Conservation (phyloP, 2,797 vertebrate species). For the Pampus argenteus region DNA sequence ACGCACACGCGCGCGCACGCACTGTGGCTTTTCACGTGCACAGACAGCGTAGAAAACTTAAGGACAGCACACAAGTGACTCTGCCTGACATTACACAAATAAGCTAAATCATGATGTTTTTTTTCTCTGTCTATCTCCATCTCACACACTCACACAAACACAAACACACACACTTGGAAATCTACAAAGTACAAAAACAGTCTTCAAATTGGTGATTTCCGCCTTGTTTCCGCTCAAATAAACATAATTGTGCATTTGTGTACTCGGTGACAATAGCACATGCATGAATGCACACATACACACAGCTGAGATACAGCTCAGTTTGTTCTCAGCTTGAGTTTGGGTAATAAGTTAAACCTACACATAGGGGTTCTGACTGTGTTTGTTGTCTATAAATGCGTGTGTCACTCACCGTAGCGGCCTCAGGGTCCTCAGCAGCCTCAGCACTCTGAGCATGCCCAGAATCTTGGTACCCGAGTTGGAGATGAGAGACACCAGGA, state of each 20-base stretch:
- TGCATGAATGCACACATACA: conserved; percentile 19
- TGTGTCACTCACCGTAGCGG: conserved; percentile 88
- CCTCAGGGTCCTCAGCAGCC: conserved; percentile 93
- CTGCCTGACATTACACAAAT: not conserved
- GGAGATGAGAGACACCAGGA: conserved; percentile 95
- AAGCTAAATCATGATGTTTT: not conserved
- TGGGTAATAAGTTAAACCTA: not conserved
- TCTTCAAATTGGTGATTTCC: conserved; percentile 55
- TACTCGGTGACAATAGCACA: conserved; percentile 27
- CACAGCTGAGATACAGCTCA: conserved; percentile 3
- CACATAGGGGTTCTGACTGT: not conserved
- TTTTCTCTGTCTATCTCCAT: not conserved
- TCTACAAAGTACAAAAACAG: conserved; percentile 20
- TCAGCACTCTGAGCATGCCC: conserved; percentile 94
- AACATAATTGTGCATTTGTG: conserved; percentile 48
- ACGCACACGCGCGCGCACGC: conserved; percentile 26
- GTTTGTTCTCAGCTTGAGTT: conserved; percentile 11
- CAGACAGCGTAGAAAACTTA: not conserved
- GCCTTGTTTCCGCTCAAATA: conserved; percentile 49
- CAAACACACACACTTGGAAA: conserved; percentile 19
- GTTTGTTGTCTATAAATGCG: not conserved
- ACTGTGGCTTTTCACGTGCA: not conserved
- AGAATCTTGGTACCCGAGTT: conserved; percentile 96
- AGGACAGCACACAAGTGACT: not conserved
- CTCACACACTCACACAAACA: conserved; percentile 1